Evolutionary conservation across 2,797 vertebrate species (phyloP).

Genomic region (Sebastes itinus): DNA sequence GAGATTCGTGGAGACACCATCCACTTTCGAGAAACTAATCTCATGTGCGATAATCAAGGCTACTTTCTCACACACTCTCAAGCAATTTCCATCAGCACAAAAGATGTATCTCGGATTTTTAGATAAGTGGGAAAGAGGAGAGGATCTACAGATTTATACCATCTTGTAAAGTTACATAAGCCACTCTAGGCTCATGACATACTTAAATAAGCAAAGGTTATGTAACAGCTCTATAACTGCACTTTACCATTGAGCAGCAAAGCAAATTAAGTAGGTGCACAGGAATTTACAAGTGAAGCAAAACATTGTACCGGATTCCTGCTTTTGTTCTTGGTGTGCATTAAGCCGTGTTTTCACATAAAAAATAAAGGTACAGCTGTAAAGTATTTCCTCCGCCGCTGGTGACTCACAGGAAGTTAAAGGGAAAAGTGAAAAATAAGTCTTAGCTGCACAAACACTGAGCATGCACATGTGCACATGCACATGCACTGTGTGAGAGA

Average conservation of each 20-base stretch:
- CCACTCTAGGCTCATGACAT: constrained; percentile 81
- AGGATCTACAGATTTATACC: constrained; percentile 76
- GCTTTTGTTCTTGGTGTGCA: constrained; percentile 81
- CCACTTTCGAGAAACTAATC: constrained; percentile 63
- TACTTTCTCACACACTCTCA: constrained; percentile 47
- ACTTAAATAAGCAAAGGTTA: constrained; percentile 85
- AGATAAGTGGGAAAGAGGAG: constrained; percentile 69
- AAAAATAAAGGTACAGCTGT: constrained; percentile 81
- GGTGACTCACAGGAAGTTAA: constrained; percentile 85
- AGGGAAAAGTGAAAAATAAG: constrained; percentile 82
- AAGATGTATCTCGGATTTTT: constrained; percentile 68
- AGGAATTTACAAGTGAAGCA: constrained; percentile 84
- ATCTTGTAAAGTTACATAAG: constrained; percentile 85
- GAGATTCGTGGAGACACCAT: constrained; percentile 22
- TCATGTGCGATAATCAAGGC: constrained; percentile 62
- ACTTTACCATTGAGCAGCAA: constrained; percentile 75
- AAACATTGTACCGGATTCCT: constrained; percentile 82
- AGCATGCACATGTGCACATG: not conserved
- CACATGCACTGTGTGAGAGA: not conserved
- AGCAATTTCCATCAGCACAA: constrained; percentile 65
- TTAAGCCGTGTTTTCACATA: constrained; percentile 80
- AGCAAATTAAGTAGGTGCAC: constrained; percentile 81
- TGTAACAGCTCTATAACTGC: constrained; percentile 77
- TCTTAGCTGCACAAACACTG: constrained; percentile 62
- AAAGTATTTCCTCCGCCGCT: constrained; percentile 78